Evolutionary conservation across 1,140 invertebrate species (phyloP), one percentile per base, ranked within the genome.

Genomic region (Aphis gossypii): DNA sequence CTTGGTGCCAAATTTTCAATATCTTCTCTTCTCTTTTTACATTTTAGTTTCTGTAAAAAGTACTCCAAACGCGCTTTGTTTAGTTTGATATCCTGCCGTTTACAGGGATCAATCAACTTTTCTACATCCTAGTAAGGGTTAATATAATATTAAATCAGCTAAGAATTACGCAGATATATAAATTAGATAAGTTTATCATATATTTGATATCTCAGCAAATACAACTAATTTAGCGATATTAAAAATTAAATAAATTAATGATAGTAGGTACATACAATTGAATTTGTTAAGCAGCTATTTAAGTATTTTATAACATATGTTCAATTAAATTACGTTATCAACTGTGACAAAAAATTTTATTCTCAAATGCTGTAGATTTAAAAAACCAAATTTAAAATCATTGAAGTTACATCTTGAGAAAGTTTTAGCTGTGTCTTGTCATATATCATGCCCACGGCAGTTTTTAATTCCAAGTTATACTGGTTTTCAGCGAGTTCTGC

Each of bases 401-500:
- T 76, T 18, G 2, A 6, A 76, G 14, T 76, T 76, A 76, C 60
- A 4, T 76, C 0, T 3, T 76, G 60, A 76, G 60, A n/a, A 5
- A 76, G 60, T 76, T 76, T 76, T 76, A 18, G 0, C n/a, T 76
- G 14, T 76, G n/a, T 76, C n/a, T 76, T 76, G 30, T 76, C 60
- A n/a, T 18, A 76, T 76, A 76, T n/a, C 60, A 76, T 76, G 14
- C 60, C 60, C 14, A 76, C 60, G 4, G 60, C 60, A 6, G 60
- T 76, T 76, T 76, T 76, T 20, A 76, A n/a, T 76, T 76, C 60
- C n/a, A 76, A 76, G 60, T 76, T 76, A 76, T 76, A 76, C 60
- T 76, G 60, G 14, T 76, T n/a, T n/a, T 76, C 60, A 4, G 14
- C 14, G 60, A 76, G 30, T 76, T 76, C 60, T 76, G 60, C 30